These are phyloP conservation scores for Calyptommatus sinebrachiatus DNA, from an alignment of 2,113 vertebrate genomes.

Conservation along the genomic window DNA sequence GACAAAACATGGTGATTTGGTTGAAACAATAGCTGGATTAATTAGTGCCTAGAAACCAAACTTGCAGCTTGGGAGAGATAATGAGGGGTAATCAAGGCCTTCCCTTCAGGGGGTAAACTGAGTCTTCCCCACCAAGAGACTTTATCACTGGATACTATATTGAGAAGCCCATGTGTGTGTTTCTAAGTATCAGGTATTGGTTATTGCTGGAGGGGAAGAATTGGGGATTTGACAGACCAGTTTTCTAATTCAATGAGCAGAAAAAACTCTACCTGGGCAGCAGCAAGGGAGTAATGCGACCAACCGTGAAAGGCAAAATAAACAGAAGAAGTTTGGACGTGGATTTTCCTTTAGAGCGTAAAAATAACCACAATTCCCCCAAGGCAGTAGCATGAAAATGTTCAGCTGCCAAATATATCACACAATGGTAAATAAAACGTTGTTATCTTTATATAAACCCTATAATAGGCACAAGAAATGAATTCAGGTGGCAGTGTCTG, in stretches of 20 bases:
- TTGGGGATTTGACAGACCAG: not conserved
- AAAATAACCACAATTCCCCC: too few species aligned
- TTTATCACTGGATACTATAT: not conserved
- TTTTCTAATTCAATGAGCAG: constrained; percentile 30
- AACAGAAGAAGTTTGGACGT: not conserved
- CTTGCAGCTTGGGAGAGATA: constrained; percentile 18
- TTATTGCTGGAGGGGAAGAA: not conserved
- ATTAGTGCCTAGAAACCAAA: not conserved
- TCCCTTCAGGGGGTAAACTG: constrained; percentile 21
- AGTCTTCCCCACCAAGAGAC: constrained; percentile 17
- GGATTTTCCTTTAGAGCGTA: not conserved
- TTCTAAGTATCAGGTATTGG: constrained; percentile 25
- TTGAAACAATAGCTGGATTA: constrained; percentile 8
- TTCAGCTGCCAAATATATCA: too few species aligned
- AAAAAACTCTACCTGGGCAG: not conserved
- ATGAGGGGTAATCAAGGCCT: constrained; percentile 8
- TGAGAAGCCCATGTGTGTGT: not conserved
- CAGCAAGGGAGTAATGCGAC: not conserved
- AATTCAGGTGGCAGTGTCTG: too few species aligned
- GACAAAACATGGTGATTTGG: not conserved
- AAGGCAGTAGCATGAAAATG: too few species aligned
- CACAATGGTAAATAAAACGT: too few species aligned
- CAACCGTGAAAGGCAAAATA: not conserved
- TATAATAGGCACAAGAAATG: too few species aligned
- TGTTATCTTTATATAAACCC: too few species aligned